These are phyloP conservation scores for Plodia interpunctella DNA, from an alignment of 1,140 invertebrate species.

Conservation along the genomic window DNA sequence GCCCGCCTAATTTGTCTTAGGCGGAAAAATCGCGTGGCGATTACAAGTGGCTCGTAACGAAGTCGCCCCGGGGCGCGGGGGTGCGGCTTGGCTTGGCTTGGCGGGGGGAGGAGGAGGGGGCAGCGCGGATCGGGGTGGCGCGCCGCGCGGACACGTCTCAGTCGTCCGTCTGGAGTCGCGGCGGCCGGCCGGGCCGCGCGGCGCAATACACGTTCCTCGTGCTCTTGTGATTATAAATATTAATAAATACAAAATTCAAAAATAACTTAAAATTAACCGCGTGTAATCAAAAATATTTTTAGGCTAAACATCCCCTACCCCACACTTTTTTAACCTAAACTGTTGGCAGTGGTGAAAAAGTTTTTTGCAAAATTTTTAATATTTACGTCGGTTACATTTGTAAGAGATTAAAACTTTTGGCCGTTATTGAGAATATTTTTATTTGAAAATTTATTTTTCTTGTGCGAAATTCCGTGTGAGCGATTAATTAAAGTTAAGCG, in stretches of 20 bases:
- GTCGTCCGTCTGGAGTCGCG: constrained; percentile 73
- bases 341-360: constrained; percentile 54
- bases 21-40: constrained; percentile 74
- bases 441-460: constrained; percentile 66
- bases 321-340: constrained; percentile 61
- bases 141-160: constrained; percentile 51
- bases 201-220: constrained; percentile 73
- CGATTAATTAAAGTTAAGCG: constrained; percentile 49
- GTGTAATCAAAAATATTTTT: constrained; percentile 72
- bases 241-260: constrained; percentile 66
- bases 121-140: constrained; percentile 32
- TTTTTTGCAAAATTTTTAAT: constrained; percentile 73
- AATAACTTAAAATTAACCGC: constrained; percentile 50
- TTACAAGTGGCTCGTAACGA: constrained; percentile 76
- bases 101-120: constrained; percentile 26
- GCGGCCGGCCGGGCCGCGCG: constrained; percentile 70
- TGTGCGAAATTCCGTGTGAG: constrained; percentile 53
- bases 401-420: constrained; percentile 71
- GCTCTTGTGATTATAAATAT: constrained; percentile 74
- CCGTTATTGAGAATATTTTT: constrained; percentile 70
- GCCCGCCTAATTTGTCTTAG: constrained; percentile 75
- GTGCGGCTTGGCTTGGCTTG: constrained; percentile 14
- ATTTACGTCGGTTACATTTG: constrained; percentile 74
- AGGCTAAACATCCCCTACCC: constrained; percentile 59
- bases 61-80: constrained; percentile 49